Evolutionary conservation across 2,113 vertebrate species (phyloP), one percentile per base, ranked within the genome.

Genomic region (Urocitellus parryii): DNA sequence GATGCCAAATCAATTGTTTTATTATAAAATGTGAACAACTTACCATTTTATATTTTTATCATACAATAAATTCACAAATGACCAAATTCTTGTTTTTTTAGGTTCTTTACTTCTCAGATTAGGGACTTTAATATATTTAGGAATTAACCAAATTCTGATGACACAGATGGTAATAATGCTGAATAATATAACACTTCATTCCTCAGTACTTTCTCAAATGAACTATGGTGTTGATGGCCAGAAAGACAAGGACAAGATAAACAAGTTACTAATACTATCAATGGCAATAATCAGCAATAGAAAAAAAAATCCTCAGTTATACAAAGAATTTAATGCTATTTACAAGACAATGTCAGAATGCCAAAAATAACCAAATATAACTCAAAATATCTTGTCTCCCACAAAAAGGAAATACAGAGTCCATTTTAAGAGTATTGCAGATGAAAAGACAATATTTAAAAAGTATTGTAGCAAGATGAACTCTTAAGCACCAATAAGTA

Each of bases 301-400:
- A 56, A 80, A 94, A 68, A 68, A 90, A 84, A 53, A 39, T 63
- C 12, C 72, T 70, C 34, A 88, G 37, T 58, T 53, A 93, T 13
- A 90, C 2, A 82, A 45, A 72, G 4, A 95, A 85, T 34, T 65
- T 94, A 96, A 84, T 82, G 16, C 13, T 16, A 22, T 78, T 91
- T 29, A 92, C 25, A 94, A 78, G n/a, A 81, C 70, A 68, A n/a
- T 24, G 17, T 78, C 65, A 91, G 63, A 92, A 95, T 89, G 58
- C 14, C 87, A 67, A 95, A 65, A 97, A 76, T 88, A 86, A 80
- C 65, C 24, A 94, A 90, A 90, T 89, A 48, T 34, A 95, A 95
- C 53, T 73, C n/a, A 79, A 96, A 79, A 94, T n/a, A 68, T 45
- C 11, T 92, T 92, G 72, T 63, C 68, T 67, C 61, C 79, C 74